A percentile compares a stretch with the other conserved stretches of the same genome.
These are phyloP conservation scores for Ormyrus thymus DNA, from an alignment of 2,888 invertebrate species.

Conservation along the genomic window DNA sequence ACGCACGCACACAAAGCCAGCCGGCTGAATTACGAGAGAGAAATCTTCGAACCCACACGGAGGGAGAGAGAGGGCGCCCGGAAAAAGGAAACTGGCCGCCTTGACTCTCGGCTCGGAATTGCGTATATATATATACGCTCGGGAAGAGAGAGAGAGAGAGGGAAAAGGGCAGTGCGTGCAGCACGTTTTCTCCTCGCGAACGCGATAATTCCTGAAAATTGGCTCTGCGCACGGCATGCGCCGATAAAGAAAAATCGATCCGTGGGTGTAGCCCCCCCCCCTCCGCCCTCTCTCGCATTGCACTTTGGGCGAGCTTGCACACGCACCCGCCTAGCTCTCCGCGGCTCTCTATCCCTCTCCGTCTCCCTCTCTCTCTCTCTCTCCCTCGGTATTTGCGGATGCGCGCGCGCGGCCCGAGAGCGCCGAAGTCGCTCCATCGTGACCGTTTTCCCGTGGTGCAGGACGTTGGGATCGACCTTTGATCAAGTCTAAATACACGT, in stretches of 20 bases:
- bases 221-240: slow-evolving; percentile 67
- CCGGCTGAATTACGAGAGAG: slow-evolving; percentile 1
- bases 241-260: slow-evolving; percentile 66
- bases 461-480: slow-evolving; percentile 66
- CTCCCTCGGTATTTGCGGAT: slow-evolving; percentile 67
- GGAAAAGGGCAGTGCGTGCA: slow-evolving; percentile 55
- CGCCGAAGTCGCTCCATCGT: slow-evolving; percentile 62
- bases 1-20: too few species aligned
- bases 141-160: background rate
- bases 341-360: slow-evolving; percentile 60
- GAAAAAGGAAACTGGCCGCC: slow-evolving; percentile 5
- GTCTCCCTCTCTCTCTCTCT: slow-evolving; percentile 60
- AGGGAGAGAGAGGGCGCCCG: background rate
- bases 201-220: slow-evolving; percentile 72
- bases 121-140: slow-evolving; percentile 2
- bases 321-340: slow-evolving; percentile 55
- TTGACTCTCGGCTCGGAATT: slow-evolving; percentile 7
- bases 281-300: slow-evolving; percentile 10
- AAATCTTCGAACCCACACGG: background rate
- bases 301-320: background rate
- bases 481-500: slow-evolving; percentile 68
- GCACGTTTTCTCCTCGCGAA: slow-evolving; percentile 57
- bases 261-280: background rate
- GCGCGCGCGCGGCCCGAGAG: slow-evolving; percentile 59
- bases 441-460: slow-evolving; percentile 64